Percentiles rank a stretch among this genome's conserved stretches.
Conservation (phyloP, 2,888 invertebrate species). For the Plutella xylostella region DNA sequence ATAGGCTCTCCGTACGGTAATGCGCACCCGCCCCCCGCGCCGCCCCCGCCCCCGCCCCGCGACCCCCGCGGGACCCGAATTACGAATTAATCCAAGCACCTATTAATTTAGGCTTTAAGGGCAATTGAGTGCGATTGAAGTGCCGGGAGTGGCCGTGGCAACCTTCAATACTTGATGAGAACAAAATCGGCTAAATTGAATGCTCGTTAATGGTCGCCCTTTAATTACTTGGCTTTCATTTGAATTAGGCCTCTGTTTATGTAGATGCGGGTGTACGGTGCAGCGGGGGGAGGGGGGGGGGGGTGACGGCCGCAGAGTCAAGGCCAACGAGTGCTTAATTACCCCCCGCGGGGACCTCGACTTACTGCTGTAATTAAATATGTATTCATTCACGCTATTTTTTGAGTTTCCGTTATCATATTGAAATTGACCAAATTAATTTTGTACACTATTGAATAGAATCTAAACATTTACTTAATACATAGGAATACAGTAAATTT, state of each 20-base stretch:
- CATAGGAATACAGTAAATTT: no score
- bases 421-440: no score
- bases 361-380: no score
- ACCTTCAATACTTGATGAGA: slow-evolving; percentile 6
- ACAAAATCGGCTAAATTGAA: slow-evolving; percentile 4
- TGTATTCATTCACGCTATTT: no score
- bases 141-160: slow-evolving; percentile 4
- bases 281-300: no score
- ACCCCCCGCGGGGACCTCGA: no score
- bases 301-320: no score
- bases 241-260: background rate
- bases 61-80: slow-evolving; percentile 18
- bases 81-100: slow-evolving; percentile 29
- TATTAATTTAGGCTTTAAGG: slow-evolving; percentile 34
- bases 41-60: background rate
- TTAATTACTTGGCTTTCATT: slow-evolving; percentile 5
- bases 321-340: no score
- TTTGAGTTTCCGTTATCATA: no score
- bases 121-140: slow-evolving; percentile 15
- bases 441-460: no score
- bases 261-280: no score
- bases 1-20: slow-evolving; percentile 5
- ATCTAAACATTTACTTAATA: no score
- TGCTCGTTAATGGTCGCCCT: slow-evolving; percentile 1
- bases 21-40: background rate